Base-by-base conservation (phyloP, 2,797 vertebrate genomes). In the Megaceryle alcyon region DNA sequence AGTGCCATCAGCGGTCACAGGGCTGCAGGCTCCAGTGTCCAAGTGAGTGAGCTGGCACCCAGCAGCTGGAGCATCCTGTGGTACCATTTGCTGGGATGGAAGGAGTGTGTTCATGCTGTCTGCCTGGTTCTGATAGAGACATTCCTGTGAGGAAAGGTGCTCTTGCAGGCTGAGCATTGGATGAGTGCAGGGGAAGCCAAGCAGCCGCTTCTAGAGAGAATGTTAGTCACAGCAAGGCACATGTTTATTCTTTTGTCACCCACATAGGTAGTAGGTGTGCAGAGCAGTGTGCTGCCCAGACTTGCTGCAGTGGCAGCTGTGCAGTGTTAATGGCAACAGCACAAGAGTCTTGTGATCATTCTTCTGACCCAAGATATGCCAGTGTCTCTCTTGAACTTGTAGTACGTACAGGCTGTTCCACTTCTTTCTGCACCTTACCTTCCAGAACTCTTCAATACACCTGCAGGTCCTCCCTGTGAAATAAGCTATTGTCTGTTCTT, bases 161-260 rank as follows among this genome's bases (percentile, higher is more conserved):
- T 64, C 43, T 83, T 73, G 48, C 16, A n/a, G 43, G 29, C 17
- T 15, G 61, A 6, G 44, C 0, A 0, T 46, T 80, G 51, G 18
- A 56, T 77, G 61, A 60, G 12, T 12, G 6, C 37, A 68, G 61
- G 43, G 25, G 59, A 94, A 84, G 60, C 46, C 43, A 77, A 77
- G 35, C 53, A 66, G 26, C 10, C 12, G 4, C 51, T 80, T 82
- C 21, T 22, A 35, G n/a, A 9, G 21, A 59, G 35, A 35, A 11
- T n/a, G 13, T 14, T 15, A 35, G n/a, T 35, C 56, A 33, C n/a
- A 35, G n/a, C 56, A 59, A 23, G 56, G 14, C n/a, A 14, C 13
- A 9, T 23, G 56, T 59, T 59, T 33, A 59, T 59, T 33, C 54
- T 57, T 11, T 49, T 54, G 54, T 1, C 39, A 61, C 11, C 5